Base-by-base conservation (phyloP, 2,113 vertebrate species). In the Procavia capensis region DNA sequence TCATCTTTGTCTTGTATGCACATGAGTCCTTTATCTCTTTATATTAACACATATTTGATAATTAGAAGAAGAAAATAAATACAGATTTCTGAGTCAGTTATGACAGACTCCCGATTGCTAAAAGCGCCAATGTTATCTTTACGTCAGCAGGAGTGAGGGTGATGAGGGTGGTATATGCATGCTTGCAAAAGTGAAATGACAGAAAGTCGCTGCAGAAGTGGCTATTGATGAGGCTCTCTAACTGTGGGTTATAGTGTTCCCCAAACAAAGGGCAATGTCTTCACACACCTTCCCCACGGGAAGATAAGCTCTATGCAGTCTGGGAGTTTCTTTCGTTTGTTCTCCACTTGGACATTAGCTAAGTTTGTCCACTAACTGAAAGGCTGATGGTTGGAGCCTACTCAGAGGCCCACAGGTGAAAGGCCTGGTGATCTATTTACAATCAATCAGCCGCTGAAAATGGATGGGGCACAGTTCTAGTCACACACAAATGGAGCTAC, bases 101-200 rank as follows among this genome's bases (percentile, higher is more conserved):
- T 31, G 36, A 68, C 34, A 3, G 27, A 86, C 45, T 87, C 45
- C 2, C 20, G 47, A 59, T 80, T 31, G 9, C 75, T 47, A 13
- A 96, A 41, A 64, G 79, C 81, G 39, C 43, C 4, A 31, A 43
- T 22, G 81, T 57, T 36, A 22, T 47, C 50, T 79, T 94, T 34
- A 6, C 8, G 27, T 57, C 36, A 0, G 29, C 0, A 0, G 39
- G 61, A 27, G 20, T 20, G 43, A 80, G 47, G 45, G 1, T 6
- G 20, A 76, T 8, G 19, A 59, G 39, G 74, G 45, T 70, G 63
- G 39, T 3, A 6, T 0, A 9, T 39, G 10, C 5, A 0, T 61
- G 41, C 57, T 83, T 74, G 88, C 41, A 61, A 25, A 19, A 72
- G 13, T 50, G 25, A 86, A 27, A 54, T 3, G 17, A 59, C 9